phyloP scores from a whole-genome alignment of 2,113 vertebrate species.

The Deroptyus accipitrinus region DNA sequence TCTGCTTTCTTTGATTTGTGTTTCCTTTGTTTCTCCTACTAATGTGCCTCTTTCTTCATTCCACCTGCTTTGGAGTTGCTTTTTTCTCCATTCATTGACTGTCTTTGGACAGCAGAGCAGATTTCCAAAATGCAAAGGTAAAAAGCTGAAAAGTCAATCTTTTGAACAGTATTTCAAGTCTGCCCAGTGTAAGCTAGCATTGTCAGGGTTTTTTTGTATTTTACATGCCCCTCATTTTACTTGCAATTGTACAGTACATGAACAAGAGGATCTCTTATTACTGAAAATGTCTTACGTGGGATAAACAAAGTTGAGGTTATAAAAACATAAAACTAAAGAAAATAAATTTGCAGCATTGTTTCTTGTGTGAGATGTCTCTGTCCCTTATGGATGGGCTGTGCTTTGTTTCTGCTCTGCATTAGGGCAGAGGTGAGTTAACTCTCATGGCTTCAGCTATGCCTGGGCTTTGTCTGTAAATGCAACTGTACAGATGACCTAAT shows the following conservation, averaged over 20 bases:
- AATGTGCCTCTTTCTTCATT: neutral
- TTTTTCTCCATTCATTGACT: neutral
- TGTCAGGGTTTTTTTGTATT: neutral
- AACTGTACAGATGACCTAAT: neutral
- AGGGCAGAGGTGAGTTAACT: neutral
- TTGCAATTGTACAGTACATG: neutral
- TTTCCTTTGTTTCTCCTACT: neutral
- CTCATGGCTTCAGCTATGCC: neutral
- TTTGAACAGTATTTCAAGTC: neutral
- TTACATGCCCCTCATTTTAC: neutral
- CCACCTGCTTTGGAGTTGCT: neutral
- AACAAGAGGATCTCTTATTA: neutral
- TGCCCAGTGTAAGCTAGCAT: neutral
- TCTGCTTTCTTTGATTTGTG: neutral
- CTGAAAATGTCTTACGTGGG: constrained; percentile 20
- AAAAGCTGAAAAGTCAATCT: neutral
- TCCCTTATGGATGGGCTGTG: constrained; percentile 21
- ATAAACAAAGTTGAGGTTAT: constrained; percentile 42
- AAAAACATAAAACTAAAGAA: constrained; percentile 25
- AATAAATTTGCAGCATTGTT: constrained; percentile 51
- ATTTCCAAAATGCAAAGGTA: constrained; percentile 4
- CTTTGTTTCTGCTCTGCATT: neutral
- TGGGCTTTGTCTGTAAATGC: neutral
- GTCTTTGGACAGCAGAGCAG: neutral
- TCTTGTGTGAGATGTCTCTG: constrained; percentile 44